Conservation (phyloP, 2,113 vertebrate genomes). For the Rissa tridactyla region DNA sequence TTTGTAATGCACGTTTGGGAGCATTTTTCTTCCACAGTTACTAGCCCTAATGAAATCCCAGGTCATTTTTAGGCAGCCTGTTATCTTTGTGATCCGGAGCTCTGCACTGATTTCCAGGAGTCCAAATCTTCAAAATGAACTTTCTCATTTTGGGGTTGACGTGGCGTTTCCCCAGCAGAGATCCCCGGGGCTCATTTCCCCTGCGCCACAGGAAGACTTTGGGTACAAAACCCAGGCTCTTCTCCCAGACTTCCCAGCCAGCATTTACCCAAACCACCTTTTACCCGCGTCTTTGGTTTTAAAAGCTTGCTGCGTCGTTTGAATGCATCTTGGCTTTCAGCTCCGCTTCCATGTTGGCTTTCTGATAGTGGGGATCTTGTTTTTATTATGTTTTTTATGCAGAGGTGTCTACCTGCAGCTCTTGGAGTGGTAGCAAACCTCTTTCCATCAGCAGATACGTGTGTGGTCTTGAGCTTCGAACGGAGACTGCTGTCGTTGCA, state of each 20-base stretch:
- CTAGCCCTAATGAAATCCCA: constrained; percentile 10
- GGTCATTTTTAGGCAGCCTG: not conserved
- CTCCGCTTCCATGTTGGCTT: not conserved
- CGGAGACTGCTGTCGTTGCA: not conserved
- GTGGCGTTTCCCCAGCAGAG: accelerated
- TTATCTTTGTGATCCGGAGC: not conserved
- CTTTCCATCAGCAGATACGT: not conserved
- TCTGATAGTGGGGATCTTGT: not conserved
- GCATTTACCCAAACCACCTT: not conserved
- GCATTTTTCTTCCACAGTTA: not conserved
- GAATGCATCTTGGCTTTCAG: not conserved
- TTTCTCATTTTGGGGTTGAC: not conserved
- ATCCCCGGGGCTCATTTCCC: not conserved
- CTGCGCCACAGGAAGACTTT: not conserved
- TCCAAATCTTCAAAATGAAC: not conserved
- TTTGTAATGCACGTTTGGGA: not conserved
- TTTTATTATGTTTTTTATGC: not conserved
- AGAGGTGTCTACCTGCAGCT: not conserved
- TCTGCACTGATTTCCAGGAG: not conserved
- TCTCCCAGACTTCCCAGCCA: not conserved
- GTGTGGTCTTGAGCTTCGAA: not conserved
- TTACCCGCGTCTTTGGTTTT: not conserved
- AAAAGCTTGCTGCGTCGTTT: not conserved
- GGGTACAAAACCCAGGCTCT: not conserved
- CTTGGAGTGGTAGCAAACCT: not conserved